A percentile compares a stretch with the other conserved stretches of the same genome.
These are phyloP conservation scores for Falco punctatus DNA, from an alignment of 2,113 vertebrate genomes.

Conservation along the genomic window DNA sequence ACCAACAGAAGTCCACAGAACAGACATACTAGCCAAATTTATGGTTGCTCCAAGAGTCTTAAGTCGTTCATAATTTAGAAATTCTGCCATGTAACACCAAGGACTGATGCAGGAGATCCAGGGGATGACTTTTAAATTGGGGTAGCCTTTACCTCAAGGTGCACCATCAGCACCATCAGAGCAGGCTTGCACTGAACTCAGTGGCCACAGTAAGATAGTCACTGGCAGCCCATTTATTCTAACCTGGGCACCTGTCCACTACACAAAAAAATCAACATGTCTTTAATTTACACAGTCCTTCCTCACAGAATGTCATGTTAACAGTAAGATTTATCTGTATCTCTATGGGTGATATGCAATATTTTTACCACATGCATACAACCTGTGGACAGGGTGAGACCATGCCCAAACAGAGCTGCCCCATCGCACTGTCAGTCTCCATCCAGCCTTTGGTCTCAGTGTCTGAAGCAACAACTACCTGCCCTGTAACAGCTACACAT, in stretches of 20 bases:
- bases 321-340: neutral
- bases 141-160: neutral
- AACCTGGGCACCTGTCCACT: too few species aligned
- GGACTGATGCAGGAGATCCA: too few species aligned
- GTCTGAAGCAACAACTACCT: neutral
- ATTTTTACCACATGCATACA: neutral
- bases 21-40: neutral
- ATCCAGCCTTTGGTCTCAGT: neutral
- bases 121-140: neutral
- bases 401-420: neutral
- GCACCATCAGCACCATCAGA: neutral
- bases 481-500: accelerated
- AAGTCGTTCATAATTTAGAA: neutral
- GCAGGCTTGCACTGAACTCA: neutral
- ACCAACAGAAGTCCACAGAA: neutral
- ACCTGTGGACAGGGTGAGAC: neutral
- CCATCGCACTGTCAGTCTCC: too few species aligned
- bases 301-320: neutral
- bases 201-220: accelerated
- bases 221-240: neutral
- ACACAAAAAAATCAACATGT: too few species aligned
- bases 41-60: neutral
- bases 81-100: neutral
- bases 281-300: neutral
- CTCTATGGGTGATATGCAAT: neutral